Conservation (phyloP, 2,113 vertebrate genomes). For the Cervus canadensis region DNA sequence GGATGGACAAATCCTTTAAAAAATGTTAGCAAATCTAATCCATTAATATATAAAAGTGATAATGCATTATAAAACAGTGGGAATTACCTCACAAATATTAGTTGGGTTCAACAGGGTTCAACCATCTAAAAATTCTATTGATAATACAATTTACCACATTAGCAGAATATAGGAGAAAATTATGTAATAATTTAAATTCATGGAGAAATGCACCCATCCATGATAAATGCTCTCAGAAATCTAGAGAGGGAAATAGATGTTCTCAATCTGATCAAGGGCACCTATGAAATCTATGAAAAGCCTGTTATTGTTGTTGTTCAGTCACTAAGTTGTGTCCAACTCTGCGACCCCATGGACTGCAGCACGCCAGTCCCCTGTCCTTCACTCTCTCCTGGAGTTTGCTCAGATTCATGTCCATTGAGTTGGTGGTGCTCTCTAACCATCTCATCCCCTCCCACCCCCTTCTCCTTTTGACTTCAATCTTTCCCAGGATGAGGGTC, state of each 20-base stretch:
- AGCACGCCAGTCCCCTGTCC: accelerated
- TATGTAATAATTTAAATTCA: background rate
- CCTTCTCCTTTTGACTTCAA: background rate
- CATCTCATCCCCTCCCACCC: background rate
- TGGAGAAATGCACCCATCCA: background rate
- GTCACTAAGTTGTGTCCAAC: background rate
- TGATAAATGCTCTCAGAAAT: background rate
- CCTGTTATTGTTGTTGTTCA: background rate
- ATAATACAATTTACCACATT: background rate
- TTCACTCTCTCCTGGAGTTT: background rate
- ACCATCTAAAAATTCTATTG: background rate
- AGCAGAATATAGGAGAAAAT: background rate
- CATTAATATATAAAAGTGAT: background rate
- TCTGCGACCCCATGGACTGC: background rate
- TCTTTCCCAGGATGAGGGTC: background rate
- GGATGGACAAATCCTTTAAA: background rate
- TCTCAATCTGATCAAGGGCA: background rate
- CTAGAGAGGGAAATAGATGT: background rate
- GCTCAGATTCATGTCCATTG: background rate
- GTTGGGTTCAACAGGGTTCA: background rate
- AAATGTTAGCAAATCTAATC: background rate
- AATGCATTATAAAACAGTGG: background rate
- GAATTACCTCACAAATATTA: background rate
- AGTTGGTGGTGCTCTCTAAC: background rate
- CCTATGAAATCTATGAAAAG: background rate